Evolutionary conservation across 2,888 invertebrate genomes (phyloP).

Genomic region (Cephus rjabovi): DNA sequence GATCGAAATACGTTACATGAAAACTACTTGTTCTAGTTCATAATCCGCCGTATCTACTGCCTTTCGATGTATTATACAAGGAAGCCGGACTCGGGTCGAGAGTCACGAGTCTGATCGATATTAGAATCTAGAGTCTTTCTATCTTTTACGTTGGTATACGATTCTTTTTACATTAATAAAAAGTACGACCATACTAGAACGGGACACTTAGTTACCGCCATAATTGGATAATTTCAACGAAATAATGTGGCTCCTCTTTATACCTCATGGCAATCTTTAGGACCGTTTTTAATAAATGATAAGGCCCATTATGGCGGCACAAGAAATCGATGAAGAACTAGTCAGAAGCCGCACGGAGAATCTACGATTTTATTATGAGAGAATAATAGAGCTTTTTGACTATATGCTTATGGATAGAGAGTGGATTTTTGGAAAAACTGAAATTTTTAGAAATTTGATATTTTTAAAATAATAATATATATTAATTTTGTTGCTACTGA

Average conservation of each 20-base stretch:
- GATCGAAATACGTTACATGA: neutral
- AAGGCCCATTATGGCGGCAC: neutral
- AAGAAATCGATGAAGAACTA: neutral
- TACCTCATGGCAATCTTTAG: neutral
- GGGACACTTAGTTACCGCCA: neutral
- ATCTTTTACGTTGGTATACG: neutral
- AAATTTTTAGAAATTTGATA: neutral
- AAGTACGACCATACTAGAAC: neutral
- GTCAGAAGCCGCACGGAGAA: neutral
- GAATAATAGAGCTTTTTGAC: neutral
- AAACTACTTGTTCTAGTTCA: neutral
- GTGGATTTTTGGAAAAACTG: neutral
- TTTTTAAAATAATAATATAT: neutral
- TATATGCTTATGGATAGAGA: neutral
- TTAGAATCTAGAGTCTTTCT: neutral
- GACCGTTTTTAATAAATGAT: neutral
- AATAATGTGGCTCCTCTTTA: neutral
- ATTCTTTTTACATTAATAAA: neutral
- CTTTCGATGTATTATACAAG: neutral
- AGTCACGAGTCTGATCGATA: neutral
- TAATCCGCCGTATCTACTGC: neutral
- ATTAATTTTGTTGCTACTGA: neutral
- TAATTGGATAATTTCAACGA: neutral
- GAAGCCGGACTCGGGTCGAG: neutral
- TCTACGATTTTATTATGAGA: neutral